These are phyloP conservation scores for Acanthosepion pharaonis DNA, from an alignment of 2,888 invertebrate genomes.

Conservation along the genomic window DNA sequence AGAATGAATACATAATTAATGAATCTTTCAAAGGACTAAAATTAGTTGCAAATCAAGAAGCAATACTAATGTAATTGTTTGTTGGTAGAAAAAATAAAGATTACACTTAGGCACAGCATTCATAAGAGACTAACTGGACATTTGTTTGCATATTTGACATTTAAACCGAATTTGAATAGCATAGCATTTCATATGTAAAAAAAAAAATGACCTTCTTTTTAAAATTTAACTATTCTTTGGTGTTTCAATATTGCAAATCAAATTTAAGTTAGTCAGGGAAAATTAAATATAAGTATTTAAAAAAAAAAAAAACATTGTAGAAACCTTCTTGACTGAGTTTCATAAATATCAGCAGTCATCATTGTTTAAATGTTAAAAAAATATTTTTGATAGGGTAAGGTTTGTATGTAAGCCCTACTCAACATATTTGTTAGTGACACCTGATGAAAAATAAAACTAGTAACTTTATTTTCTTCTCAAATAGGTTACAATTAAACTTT, in stretches of 20 bases:
- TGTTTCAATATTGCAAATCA: not conserved
- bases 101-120: no score
- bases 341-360: not conserved
- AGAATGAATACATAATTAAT: no score
- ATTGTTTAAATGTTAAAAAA: not conserved
- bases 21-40: no score
- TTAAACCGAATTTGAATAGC: no score
- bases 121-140: no score
- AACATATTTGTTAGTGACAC: not conserved
- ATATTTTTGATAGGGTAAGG: not conserved
- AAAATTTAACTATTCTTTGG: not conserved
- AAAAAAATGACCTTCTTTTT: not conserved
- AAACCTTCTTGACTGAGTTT: not conserved
- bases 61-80: no score
- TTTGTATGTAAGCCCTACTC: not conserved
- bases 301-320: not conserved
- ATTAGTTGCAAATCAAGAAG: no score
- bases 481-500: not conserved
- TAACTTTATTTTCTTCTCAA: not conserved
- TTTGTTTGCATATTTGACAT: no score
- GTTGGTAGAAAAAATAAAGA: no score
- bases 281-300: not conserved
- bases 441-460: conserved; percentile 17
- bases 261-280: not conserved
- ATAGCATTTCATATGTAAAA: not conserved